Base-by-base conservation (phyloP, 30 jellyfish, hydroid and myxozoan species). In the Cassiopea xamachana region DNA sequence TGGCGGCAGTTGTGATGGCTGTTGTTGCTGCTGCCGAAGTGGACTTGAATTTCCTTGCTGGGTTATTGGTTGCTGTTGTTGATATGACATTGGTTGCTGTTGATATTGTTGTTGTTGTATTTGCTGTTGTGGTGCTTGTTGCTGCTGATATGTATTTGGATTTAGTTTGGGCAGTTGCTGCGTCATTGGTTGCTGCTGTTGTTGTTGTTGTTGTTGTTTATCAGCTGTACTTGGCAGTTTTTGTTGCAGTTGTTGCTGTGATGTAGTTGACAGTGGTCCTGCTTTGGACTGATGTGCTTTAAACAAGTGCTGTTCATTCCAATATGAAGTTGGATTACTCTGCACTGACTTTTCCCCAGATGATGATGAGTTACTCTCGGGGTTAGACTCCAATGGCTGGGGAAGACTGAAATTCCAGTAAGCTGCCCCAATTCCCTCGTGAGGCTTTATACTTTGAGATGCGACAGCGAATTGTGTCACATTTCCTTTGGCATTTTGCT, bases 371-470 rank as follows among this genome's bases (percentile, higher is more conserved):
- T 64, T 64, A 27, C 15, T 64, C 27, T 64, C 74, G 8, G 74
- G 74, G 74, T 64, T 55, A 55, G 64, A 10, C 64, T 55, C 64
- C 10, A 55, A 10, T 10, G 64, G 64, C 12, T 55, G 64, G 12
- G 64, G 12, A 55, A 55, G 10, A 55, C 64, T 64, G 74, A 64
- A 64, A 27, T 51, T 84, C 92, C 85, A 69, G 14, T 27, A 4
- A 1, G 83, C 92, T 5, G 84, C 78, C 47, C 85, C 92, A 44
- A 73, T 73, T 8, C 84, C 85, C 15, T 39, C 70, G 15, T 14
- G 78, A 6, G 86, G 92, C 46, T 69, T 70, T 14, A 6, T 48
- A 1, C 27, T 55, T 15, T 50, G 77, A 1, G 92, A 72, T 18
- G 78, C 58, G 2, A 39, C 43, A 51, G 79, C 2, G 43, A 17